Evolutionary conservation across 1,140 invertebrate genomes (phyloP).

Genomic region (Nomia melanderi): DNA sequence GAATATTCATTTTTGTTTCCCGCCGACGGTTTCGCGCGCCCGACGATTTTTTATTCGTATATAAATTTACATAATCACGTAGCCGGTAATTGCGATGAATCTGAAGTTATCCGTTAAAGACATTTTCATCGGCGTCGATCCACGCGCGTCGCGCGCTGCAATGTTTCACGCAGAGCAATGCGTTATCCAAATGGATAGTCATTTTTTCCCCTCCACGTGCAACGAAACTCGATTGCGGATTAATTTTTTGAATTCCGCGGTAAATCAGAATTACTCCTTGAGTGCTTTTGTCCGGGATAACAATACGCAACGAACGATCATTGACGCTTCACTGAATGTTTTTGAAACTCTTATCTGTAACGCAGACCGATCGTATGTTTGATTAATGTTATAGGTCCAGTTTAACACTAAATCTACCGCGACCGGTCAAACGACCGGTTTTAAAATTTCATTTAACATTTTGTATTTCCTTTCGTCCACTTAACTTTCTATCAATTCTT

Average conservation of each 20-base stretch:
- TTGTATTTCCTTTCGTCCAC: too few relatives aligned
- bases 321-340: neutral
- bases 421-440: too few relatives aligned
- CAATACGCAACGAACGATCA: neutral
- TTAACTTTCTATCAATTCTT: too few relatives aligned
- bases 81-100: slow-evolving; percentile 17
- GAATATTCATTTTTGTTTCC: slow-evolving; percentile 6
- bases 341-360: neutral
- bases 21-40: neutral
- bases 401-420: too few relatives aligned
- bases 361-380: neutral
- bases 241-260: slow-evolving; percentile 16
- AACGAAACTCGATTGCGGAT: neutral
- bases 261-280: neutral
- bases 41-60: neutral
- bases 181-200: neutral
- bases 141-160: neutral
- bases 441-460: too few relatives aligned
- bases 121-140: neutral
- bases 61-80: slow-evolving; percentile 26
- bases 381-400: neutral
- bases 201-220: neutral
- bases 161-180: slow-evolving; percentile 3
- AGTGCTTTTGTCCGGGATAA: neutral
- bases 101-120: slow-evolving; percentile 4